Percentiles rank a stretch among this genome's conserved stretches.
phyloP scores from a whole-genome alignment of 2,888 invertebrate species.

The Diaperis boleti region DNA sequence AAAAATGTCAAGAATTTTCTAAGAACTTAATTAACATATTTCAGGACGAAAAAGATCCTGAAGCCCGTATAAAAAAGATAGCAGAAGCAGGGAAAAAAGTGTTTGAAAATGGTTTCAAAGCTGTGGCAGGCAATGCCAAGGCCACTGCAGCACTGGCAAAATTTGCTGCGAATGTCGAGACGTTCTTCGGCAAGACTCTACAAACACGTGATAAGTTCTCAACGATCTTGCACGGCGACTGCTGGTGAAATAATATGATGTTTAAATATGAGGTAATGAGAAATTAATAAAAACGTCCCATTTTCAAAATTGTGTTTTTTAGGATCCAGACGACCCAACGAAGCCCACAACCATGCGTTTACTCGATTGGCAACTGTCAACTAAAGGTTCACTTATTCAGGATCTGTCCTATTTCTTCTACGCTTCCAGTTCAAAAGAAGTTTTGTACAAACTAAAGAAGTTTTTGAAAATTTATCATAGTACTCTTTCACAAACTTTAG shows the following conservation, averaged over 20 bases:
- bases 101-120: conserved; percentile 38
- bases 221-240: conserved; percentile 56
- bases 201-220: conserved; percentile 17
- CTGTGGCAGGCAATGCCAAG: conserved; percentile 31
- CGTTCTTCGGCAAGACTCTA: conserved; percentile 3
- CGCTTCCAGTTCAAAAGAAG: conserved; percentile 51
- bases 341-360: conserved; percentile 44
- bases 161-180: too few relatives aligned
- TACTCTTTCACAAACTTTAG: conserved; percentile 46
- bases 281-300: too few relatives aligned
- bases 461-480: conserved; percentile 55
- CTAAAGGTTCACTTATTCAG: conserved; percentile 44
- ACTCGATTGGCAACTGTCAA: conserved; percentile 52
- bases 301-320: conserved; percentile 9
- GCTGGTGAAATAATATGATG: conserved; percentile 60
- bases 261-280: conserved; percentile 56
- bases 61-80: not conserved
- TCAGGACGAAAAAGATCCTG: not conserved
- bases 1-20: conserved; percentile 32
- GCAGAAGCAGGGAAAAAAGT: not conserved
- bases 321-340: conserved; percentile 23
- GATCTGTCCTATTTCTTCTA: conserved; percentile 58
- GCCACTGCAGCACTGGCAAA: conserved; percentile 30
- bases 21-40: conserved; percentile 38
- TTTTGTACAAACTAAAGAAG: conserved; percentile 50